Conservation (phyloP, 1,140 invertebrate species). For the Papilio polytes region DNA sequence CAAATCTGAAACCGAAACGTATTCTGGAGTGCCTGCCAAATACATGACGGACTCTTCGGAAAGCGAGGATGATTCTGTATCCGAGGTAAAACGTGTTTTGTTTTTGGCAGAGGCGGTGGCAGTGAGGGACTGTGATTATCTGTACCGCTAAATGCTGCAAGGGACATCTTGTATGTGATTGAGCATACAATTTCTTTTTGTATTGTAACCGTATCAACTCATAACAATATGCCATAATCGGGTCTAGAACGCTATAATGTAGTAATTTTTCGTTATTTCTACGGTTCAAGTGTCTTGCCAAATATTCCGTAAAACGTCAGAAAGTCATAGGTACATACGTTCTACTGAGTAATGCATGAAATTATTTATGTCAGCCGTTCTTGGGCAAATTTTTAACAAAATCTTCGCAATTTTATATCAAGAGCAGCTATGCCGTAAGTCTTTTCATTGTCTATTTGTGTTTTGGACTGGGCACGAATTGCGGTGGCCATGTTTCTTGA, state of each 20-base stretch:
- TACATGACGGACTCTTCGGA: conserved; percentile 95
- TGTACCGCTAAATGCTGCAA: conserved; percentile 83
- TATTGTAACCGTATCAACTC: conserved; percentile 55
- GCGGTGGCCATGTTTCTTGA: conserved; percentile 81
- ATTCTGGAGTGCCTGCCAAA: conserved; percentile 89
- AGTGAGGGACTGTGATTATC: conserved; percentile 82
- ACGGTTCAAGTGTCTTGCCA: conserved; percentile 80
- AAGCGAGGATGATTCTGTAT: conserved; percentile 96
- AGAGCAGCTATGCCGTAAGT: conserved; percentile 63
- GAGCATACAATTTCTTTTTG: conserved; percentile 68
- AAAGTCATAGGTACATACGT: conserved; percentile 82
- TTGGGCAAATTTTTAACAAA: conserved; percentile 72
- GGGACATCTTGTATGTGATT: conserved; percentile 82
- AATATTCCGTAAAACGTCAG: conserved; percentile 84
- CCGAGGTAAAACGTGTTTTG: conserved; percentile 90
- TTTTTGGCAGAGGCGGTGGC: conserved; percentile 82
- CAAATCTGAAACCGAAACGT: conserved; percentile 91
- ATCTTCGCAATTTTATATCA: conserved; percentile 71
- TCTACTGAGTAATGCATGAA: conserved; percentile 81
- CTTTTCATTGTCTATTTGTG: conserved; percentile 79
- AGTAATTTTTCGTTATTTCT: conserved; percentile 70
- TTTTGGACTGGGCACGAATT: conserved; percentile 73
- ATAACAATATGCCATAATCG: conserved; percentile 55
- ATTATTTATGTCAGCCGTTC: conserved; percentile 79
- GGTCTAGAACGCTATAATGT: conserved; percentile 64